Evolutionary conservation across 2,113 vertebrate genomes (phyloP), one percentile per base, ranked within the genome.

Genomic region (Taurulus bubalis): DNA sequence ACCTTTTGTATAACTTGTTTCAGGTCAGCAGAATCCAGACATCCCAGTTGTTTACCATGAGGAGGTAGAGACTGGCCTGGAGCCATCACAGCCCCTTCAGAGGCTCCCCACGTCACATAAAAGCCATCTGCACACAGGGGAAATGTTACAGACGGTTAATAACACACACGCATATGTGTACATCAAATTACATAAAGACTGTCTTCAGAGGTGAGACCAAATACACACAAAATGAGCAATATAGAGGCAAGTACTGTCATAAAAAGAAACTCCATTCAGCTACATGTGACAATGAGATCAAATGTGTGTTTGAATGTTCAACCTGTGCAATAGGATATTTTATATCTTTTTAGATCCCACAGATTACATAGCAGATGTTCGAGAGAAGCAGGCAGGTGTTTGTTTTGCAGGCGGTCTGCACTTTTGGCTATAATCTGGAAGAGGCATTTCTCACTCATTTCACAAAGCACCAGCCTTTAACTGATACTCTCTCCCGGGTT

Each of bases 1-100:
- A 98, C 98, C 96, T 99, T 99, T 88, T 96, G 95, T 90, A 99
- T 96, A 77, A 97, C 91, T 75, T 98, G 96, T 86, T 94, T 96
- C 40, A 99, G 91, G 85, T 98, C 97, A 67, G 88, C 65, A 66
- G 96, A 95, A 75, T 87, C 95, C 56, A 99, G 91, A 66, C 92
- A 95, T 60, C 97, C 97, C 77, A 99, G 95, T 2, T 95, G 95
- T 89, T 95, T 97, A 67, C 98, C 98, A 73, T 99, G 96, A 2
- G 96, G 92, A 80, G 98, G 97, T 20, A 99, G 85, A 10, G 95
- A 86, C 69, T 98, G 97, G 74, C 96, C 95, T 58, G 95, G 95
- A 64, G 93, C 79, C 62, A 90, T 72, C 7, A 95, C 89, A 38
- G 91, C 18, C 75, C 94, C 94, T 40, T 93, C 82, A 72, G 84